Evolutionary conservation across 2,797 vertebrate genomes (phyloP), one percentile per base, ranked within the genome.

Genomic region (Phataginus tricuspis): DNA sequence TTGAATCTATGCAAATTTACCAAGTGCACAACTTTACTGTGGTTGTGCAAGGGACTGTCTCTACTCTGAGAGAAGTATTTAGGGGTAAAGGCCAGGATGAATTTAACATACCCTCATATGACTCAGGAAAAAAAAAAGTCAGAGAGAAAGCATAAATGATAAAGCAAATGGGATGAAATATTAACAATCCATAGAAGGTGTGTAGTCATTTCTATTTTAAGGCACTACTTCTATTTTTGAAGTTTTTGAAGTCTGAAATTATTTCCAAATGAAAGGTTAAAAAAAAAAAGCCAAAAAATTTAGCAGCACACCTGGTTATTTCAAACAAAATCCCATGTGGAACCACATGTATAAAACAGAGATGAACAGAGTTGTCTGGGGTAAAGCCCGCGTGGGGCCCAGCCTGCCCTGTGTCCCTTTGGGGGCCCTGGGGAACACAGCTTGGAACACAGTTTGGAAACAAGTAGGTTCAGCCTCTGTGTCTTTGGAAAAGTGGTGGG

Each of bases 231-330:
- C 55, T 34, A 23, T 59, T 51, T 61, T 34, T 45, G 51, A n/a
- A 11, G 34, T 53, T 25, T 88, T 15, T 68, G 11, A 79, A 95
- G 55, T 77, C 31, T 49, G 27, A 78, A 91, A 23, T 91, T 19
- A 68, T 69, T 89, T 85, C 90, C 90, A 88, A 96, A 59, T 42
- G 42, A 77, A 66, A 82, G 4, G 0, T 18, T 68, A 39, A 39
- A 16, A 12, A 31, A 31, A 59, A 69, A 79, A 55, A 63, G 6
- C 63, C 18, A n/a, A 29, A 72, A 45, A 9, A 45, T 42, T 4
- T 2, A 53, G 8, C 34, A 42, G 16, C 53, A 92, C 72, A 72
- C 78, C 0, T 12, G 13, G 31, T 78, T 31, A 45, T 68, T 86
- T 90, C 64, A 39, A 39, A 90, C n/a, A 94, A 82, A 78, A 69